Percentiles rank a stretch among this genome's conserved stretches.
Conservation (phyloP, 1,140 invertebrate genomes). For the Megalonaias nervosa region DNA sequence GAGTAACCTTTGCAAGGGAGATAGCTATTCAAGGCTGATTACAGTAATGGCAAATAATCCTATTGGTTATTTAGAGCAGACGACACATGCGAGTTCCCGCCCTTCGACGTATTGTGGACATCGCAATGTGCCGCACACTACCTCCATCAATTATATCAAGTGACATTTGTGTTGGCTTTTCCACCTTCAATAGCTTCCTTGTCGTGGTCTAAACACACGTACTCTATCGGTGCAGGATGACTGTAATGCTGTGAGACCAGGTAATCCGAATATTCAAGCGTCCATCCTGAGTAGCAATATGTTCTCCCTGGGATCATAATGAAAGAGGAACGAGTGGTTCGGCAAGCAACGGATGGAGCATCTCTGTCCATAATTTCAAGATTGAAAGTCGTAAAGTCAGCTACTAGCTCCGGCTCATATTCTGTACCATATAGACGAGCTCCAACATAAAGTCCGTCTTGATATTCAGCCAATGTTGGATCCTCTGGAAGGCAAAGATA, state of each 20-base stretch:
- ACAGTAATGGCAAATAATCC: no score
- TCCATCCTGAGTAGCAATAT: conserved; percentile 34
- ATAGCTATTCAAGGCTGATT: no score
- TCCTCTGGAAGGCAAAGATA: conserved; percentile 2
- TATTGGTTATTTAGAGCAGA: no score
- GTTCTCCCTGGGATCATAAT: conserved; percentile 36
- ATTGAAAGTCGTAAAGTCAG: background rate
- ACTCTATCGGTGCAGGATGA: conserved; percentile 11
- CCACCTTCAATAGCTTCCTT: conserved; percentile 18
- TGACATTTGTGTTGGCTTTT: no score
- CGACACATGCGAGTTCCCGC: no score
- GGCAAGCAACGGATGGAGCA: conserved; percentile 28
- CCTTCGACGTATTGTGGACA: no score
- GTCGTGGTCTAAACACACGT: conserved; percentile 27
- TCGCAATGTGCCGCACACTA: no score
- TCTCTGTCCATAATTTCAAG: conserved; percentile 1
- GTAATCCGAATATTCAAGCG: conserved; percentile 35
- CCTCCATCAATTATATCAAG: no score
- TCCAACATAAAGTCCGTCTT: background rate
- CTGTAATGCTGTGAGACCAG: conserved; percentile 17
- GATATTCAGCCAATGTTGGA: conserved; percentile 11
- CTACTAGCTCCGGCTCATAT: conserved; percentile 4
- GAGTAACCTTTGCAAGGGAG: no score
- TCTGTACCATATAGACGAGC: conserved; percentile 11
- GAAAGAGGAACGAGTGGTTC: conserved; percentile 6